These are phyloP conservation scores for Megalopta genalis DNA, from an alignment of 1,140 invertebrate genomes.

Conservation along the genomic window DNA sequence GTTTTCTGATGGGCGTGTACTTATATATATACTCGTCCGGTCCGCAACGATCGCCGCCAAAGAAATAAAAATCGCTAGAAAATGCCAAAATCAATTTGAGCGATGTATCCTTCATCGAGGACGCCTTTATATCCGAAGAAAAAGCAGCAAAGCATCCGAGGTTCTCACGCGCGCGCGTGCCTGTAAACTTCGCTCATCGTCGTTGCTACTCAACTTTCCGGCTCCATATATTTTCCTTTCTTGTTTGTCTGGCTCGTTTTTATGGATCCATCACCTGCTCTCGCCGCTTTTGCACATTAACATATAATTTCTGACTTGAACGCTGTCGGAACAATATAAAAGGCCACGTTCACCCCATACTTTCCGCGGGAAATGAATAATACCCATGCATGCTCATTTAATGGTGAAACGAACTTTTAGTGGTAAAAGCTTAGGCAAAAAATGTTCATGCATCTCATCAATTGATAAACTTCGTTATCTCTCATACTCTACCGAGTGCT, in stretches of 20 bases:
- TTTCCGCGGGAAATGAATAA: neutral
- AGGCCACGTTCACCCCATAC: neutral
- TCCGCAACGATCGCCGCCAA: neutral
- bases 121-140: neutral
- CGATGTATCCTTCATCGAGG: too few relatives aligned
- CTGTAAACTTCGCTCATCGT: constrained; percentile 34
- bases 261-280: constrained; percentile 11
- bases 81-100: neutral
- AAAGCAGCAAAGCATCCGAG: neutral
- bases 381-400: neutral
- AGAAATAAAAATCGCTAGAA: neutral
- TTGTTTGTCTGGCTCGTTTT: constrained; percentile 5
- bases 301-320: constrained; percentile 10
- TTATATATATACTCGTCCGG: too few relatives aligned
- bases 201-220: constrained; percentile 22
- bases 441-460: too few relatives aligned
- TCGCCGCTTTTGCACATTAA: constrained; percentile 12
- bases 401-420: neutral
- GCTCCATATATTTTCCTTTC: constrained; percentile 13
- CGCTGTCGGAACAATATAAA: neutral
- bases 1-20: too few relatives aligned
- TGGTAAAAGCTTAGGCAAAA: neutral
- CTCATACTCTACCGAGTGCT: too few relatives aligned
- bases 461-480: too few relatives aligned
- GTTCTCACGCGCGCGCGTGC: neutral